Conservation (phyloP, 2,113 vertebrate species). For the Gymnorhina tibicen region DNA sequence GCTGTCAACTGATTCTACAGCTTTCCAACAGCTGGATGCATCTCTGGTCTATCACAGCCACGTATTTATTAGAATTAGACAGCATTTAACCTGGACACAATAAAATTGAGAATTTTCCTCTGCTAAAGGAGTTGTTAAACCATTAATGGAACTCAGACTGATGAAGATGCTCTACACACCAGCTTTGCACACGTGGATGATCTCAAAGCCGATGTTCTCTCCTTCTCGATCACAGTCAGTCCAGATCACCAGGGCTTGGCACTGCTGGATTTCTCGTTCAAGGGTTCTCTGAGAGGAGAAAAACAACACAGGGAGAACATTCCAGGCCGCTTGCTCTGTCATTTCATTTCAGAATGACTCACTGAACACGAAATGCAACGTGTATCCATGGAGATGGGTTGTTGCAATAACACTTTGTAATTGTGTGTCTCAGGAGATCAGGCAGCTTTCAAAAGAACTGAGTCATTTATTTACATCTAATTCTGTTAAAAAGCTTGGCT, state of each 20-base stretch:
- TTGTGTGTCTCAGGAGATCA: not conserved
- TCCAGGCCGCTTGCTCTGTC: not conserved
- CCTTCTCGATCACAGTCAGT: slow-evolving; percentile 97
- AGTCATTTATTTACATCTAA: slow-evolving; percentile 21
- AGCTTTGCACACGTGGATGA: slow-evolving; percentile 93
- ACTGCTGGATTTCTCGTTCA: slow-evolving; percentile 85
- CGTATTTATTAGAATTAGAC: not conserved
- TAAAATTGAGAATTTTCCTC: not conserved
- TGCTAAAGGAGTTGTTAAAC: not conserved
- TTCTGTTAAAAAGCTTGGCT: not conserved
- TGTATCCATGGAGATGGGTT: slow-evolving; percentile 11
- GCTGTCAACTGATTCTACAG: not conserved
- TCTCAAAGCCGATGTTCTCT: slow-evolving; percentile 96
- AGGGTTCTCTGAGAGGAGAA: slow-evolving; percentile 79
- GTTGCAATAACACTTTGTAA: slow-evolving; percentile 4
- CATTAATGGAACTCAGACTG: not conserved
- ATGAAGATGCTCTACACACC: slow-evolving; percentile 73
- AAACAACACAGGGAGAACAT: not conserved
- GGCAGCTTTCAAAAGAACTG: not conserved
- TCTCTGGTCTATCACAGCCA: not conserved
- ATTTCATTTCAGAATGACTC: not conserved
- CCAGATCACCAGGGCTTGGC: slow-evolving; percentile 93
- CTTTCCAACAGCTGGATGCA: not conserved
- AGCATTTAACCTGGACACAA: not conserved
- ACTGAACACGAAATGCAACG: not conserved